Percentiles rank a stretch among this genome's conserved stretches.
phyloP scores from a whole-genome alignment of 2,797 vertebrate genomes.

The Sebastiscus albofasciatus region DNA sequence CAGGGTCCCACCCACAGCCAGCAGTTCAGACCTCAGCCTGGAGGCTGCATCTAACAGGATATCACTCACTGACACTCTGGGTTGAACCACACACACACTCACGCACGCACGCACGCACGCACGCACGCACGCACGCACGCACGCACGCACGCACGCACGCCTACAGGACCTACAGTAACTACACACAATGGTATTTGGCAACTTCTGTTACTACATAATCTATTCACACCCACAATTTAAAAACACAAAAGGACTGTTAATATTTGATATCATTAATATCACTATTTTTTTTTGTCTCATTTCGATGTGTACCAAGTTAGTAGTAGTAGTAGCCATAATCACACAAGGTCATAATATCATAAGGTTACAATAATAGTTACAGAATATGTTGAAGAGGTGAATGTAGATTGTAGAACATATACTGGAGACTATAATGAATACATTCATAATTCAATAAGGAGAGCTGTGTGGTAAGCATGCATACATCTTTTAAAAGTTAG shows the following conservation, averaged over 20 bases:
- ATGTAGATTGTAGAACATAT: background rate
- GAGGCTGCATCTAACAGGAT: conserved; percentile 62
- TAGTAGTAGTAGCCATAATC: background rate
- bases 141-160: conserved; percentile 28
- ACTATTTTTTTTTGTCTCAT: background rate
- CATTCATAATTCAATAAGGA: conserved; percentile 2
- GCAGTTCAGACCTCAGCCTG: conserved; percentile 52
- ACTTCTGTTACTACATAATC: conserved; percentile 28
- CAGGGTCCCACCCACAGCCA: conserved; percentile 62
- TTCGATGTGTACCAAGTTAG: background rate
- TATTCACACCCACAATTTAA: conserved; percentile 19
- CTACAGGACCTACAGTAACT: conserved; percentile 32
- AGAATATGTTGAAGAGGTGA: background rate
- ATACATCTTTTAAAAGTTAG: background rate
- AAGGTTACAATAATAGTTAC: conserved; percentile 33
- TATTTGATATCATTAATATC: background rate
- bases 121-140: conserved; percentile 32
- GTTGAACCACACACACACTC: conserved; percentile 34
- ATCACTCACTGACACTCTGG: conserved; percentile 61
- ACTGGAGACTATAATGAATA: conserved; percentile 2
- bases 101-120: conserved; percentile 33
- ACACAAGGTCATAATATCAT: conserved; percentile 4
- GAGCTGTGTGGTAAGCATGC: background rate
- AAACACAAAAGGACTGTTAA: background rate
- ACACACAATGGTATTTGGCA: conserved; percentile 33